These are phyloP conservation scores for Conistra vaccinii DNA, from an alignment of 2,888 invertebrate genomes.

Conservation along the genomic window DNA sequence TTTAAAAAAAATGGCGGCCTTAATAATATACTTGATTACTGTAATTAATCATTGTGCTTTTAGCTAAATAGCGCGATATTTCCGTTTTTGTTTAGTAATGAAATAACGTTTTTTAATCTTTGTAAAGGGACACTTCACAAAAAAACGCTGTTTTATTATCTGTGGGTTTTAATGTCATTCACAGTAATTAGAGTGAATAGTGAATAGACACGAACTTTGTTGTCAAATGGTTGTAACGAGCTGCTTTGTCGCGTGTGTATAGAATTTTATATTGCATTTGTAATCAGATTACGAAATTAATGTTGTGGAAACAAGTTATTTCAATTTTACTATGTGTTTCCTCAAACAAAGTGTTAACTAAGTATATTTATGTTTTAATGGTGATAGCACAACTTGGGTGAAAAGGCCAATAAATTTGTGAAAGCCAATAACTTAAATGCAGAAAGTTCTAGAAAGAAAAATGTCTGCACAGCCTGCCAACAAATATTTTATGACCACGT, in stretches of 20 bases:
- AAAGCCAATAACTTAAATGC: neutral
- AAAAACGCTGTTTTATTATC: slow-evolving; percentile 27
- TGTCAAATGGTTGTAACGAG: slow-evolving; percentile 24
- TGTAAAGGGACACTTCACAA: slow-evolving; percentile 3
- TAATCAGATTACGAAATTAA: slow-evolving; percentile 20
- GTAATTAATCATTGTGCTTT: slow-evolving; percentile 62
- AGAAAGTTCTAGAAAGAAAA: neutral
- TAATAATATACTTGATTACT: slow-evolving; percentile 49
- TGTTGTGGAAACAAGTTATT: slow-evolving; percentile 12
- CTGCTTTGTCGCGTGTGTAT: slow-evolving; percentile 22
- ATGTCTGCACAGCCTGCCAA: neutral
- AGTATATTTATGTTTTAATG: neutral
- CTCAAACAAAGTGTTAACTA: neutral
- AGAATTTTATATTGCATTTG: slow-evolving; percentile 17
- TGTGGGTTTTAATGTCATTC: slow-evolving; percentile 39
- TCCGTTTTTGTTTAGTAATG: slow-evolving; percentile 56
- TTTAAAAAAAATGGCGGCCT: slow-evolving; percentile 25
- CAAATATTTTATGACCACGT: neutral
- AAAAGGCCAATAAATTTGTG: neutral
- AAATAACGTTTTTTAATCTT: slow-evolving; percentile 31
- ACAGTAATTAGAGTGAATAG: slow-evolving; percentile 35
- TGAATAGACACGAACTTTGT: slow-evolving; percentile 22
- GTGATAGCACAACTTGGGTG: neutral
- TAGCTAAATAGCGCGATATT: slow-evolving; percentile 48
- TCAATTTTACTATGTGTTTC: neutral